Conservation (phyloP, 2,797 vertebrate species). For the Eupleurogrammus muticus region DNA sequence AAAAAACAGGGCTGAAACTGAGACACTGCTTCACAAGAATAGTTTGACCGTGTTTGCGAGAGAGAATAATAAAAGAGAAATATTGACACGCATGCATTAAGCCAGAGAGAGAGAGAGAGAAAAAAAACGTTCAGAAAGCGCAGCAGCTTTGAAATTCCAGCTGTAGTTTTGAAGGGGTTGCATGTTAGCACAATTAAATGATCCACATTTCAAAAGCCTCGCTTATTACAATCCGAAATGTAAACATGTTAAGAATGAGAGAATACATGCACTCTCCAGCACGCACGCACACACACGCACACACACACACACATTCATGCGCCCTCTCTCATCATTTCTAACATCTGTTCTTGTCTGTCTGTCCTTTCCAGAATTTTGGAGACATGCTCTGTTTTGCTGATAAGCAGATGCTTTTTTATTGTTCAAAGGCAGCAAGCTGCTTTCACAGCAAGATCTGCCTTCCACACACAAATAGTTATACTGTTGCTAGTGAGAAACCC, state of each 20-base stretch:
- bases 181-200: constrained; percentile 57
- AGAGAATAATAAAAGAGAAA: constrained; percentile 27
- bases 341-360: constrained; percentile 68
- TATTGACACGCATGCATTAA: constrained; percentile 18
- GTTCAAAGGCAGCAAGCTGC: constrained; percentile 72
- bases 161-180: constrained; percentile 48
- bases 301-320: constrained; percentile 14
- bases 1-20: constrained; percentile 17
- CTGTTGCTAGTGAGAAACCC: constrained; percentile 67
- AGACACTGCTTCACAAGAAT: constrained; percentile 10
- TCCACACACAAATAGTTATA: constrained; percentile 67
- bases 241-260: constrained; percentile 61
- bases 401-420: constrained; percentile 68
- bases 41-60: constrained; percentile 4
- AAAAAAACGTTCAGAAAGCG: constrained; percentile 2
- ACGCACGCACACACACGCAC: constrained; percentile 4
- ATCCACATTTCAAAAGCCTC: constrained; percentile 64
- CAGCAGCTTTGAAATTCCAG: constrained; percentile 48
- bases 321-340: constrained; percentile 31
- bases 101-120: neutral
- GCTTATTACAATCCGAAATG: constrained; percentile 64
- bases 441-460: constrained; percentile 68
- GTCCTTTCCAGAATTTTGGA: constrained; percentile 47
- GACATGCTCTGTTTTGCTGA: constrained; percentile 57
- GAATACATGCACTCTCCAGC: constrained; percentile 17